Base-by-base conservation (phyloP, 37 sponge, comb jelly and placozoan genomes). In the Ephydatia muelleri region DNA sequence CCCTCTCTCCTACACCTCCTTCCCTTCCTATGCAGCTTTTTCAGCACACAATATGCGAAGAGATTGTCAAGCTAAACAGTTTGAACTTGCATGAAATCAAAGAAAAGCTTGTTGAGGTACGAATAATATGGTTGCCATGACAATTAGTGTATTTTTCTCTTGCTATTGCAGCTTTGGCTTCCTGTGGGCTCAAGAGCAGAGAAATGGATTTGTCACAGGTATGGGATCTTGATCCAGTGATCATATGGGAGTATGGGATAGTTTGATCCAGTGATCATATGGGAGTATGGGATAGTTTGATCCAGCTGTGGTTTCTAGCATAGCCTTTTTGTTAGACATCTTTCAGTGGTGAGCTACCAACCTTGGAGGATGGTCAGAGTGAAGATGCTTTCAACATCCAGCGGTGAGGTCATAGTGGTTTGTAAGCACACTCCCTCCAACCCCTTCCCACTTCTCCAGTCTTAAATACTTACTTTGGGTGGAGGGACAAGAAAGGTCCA, bases 381-480 rank as follows among this genome's bases (percentile, higher is more conserved):
- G 82, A 81, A 75, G 87, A 74, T 72, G 36, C 28, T 1, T n/a
- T 87, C 5, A 87, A 36, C 70, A 76, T 87, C 69, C 28, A 81
- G 35, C 38, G 87, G 82, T 87, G 39, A 71, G 30, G 78, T 14
- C 14, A 29, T 30, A 28, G 37, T 33, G 6, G 34, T 21, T 72
- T 72, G 38, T 76, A 36, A 43, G 6, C 43, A 28, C 5, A 68
- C 29, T 29, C 29, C 26, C n/a, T n/a, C n/a, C n/a, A n/a, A n/a
- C n/a, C n/a, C n/a, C n/a, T n/a, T n/a, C n/a, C n/a, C 27, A 22
- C 19, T 9, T 49, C 22, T 48, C 9, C 23, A 90, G 90, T 34
- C 33, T 90, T 57, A 77, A 76, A 26, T 90, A 85, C 80, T 43
- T 90, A 69, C 67, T 84, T 22, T 81, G 70, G 67, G 81, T 79